A percentile compares a stretch with the other conserved stretches of the same genome.
Conservation (phyloP, 2,888 invertebrate species). For the Troides helena region DNA sequence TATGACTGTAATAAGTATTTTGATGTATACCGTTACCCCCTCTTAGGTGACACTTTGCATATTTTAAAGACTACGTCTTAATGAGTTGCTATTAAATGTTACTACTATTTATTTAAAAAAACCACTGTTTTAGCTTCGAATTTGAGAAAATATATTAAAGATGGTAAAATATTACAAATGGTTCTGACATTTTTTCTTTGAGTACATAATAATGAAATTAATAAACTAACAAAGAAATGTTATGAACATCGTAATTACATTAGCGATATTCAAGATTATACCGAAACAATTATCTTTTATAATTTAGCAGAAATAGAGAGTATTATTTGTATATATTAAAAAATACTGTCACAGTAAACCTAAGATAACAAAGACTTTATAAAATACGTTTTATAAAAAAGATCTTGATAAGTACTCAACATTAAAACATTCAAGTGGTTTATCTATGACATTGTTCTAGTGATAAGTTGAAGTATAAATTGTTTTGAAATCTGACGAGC, state of each 20-base stretch:
- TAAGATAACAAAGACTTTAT: neutral
- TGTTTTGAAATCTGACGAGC: conserved; percentile 41
- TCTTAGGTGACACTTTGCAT: neutral
- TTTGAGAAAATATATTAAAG: neutral
- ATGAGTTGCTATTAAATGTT: neutral
- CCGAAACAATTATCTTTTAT: neutral
- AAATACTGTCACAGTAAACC: no score
- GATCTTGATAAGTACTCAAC: neutral
- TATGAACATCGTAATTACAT: neutral
- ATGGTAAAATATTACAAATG: neutral
- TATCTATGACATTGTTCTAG: neutral
- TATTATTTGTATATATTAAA: neutral
- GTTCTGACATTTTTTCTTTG: no score
- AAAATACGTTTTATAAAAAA: neutral
- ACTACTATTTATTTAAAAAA: neutral
- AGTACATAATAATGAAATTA: no score
- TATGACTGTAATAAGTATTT: neutral
- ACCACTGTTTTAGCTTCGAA: no score
- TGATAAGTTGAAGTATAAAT: conserved; percentile 21
- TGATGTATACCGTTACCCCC: neutral
- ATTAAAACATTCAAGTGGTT: neutral
- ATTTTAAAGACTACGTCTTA: neutral
- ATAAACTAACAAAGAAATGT: neutral
- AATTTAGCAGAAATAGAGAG: no score
- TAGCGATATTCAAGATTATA: neutral